Evolutionary conservation across 2,113 vertebrate genomes (phyloP).

Genomic region (Bagarius yarrelli): DNA sequence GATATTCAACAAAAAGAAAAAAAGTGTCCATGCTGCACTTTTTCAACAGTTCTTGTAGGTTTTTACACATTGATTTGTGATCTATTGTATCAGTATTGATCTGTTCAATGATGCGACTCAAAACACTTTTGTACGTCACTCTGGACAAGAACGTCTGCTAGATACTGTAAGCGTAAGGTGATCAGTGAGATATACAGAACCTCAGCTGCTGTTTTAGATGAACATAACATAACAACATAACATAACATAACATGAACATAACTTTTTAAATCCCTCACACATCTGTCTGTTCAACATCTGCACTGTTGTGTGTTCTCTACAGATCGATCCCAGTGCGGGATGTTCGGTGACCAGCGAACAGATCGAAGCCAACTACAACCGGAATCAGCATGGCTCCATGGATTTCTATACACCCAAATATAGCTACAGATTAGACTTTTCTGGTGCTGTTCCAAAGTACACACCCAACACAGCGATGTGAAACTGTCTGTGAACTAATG

Average conservation of each 20-base stretch:
- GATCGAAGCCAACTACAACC: constrained; percentile 87
- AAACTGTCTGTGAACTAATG: not conserved
- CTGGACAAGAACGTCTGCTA: too few relatives aligned
- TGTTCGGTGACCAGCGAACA: constrained; percentile 92
- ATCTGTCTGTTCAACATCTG: not conserved
- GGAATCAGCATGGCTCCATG: constrained; percentile 83
- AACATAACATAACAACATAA: not conserved
- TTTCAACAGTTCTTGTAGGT: too few relatives aligned
- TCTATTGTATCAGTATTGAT: too few relatives aligned
- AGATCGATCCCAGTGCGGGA: constrained; percentile 85
- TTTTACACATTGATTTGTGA: too few relatives aligned
- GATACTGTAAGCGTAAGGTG: too few relatives aligned
- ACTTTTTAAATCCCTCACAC: not conserved
- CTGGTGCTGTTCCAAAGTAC: constrained; percentile 68
- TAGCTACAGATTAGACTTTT: constrained; percentile 89
- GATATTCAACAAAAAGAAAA: too few relatives aligned
- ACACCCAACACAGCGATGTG: not conserved
- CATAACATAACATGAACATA: not conserved
- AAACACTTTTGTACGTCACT: too few relatives aligned
- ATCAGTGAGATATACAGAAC: not conserved
- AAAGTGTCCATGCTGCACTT: too few relatives aligned
- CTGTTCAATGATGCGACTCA: too few relatives aligned
- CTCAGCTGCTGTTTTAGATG: not conserved
- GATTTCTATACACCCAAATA: constrained; percentile 92
- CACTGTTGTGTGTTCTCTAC: constrained; percentile 53